Base-by-base conservation (phyloP, 2,797 vertebrate species). In the Lepus oiostolus region DNA sequence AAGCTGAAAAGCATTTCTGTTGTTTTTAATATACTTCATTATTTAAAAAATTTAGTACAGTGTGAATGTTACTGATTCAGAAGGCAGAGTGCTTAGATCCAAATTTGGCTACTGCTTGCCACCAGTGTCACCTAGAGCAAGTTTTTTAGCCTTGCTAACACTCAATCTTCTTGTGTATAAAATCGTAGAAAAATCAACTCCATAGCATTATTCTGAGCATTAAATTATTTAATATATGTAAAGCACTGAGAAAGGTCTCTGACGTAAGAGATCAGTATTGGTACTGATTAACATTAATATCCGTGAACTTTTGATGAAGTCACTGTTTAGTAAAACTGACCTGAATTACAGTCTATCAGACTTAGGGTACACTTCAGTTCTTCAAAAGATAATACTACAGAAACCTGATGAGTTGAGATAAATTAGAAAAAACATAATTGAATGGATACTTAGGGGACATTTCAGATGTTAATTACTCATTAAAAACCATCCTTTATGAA, bases 271-370 rank as follows among this genome's bases (percentile, higher is more conserved):
- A 60, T 58, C 17, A 71, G 11, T 84, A n/a, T 85, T 79, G 38
- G 4, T 19, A 90, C 85, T 63, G 91, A 58, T 91, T 93, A 50
- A 68, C 7, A 58, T 50, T 47, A 10, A 35, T 80, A 24, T 91
- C 50, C 83, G 2, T 75, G 35, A 84, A 89, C 5, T 60, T 85
- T 95, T 92, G 24, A 93, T 81, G 67, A 62, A 88, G 62, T 84
- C 13, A 60, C 17, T 87, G 4, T 67, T 70, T 63, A 85, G n/a
- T 93, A 93, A 74, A 90, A 4, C n/a, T 91, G 71, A 84, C 30
- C 12, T 32, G 60, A 52, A 72, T 80, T 81, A 47, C 21, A 6
- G 17, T 42, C 65, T 30, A 10, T 90, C 6, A 67, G 76, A 10
- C 24, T n/a, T 86, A 52, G 50, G 76, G 22, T 60, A 68, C 79